Conservation (phyloP, 2,888 invertebrate genomes). For the Synergus itoensis region DNA sequence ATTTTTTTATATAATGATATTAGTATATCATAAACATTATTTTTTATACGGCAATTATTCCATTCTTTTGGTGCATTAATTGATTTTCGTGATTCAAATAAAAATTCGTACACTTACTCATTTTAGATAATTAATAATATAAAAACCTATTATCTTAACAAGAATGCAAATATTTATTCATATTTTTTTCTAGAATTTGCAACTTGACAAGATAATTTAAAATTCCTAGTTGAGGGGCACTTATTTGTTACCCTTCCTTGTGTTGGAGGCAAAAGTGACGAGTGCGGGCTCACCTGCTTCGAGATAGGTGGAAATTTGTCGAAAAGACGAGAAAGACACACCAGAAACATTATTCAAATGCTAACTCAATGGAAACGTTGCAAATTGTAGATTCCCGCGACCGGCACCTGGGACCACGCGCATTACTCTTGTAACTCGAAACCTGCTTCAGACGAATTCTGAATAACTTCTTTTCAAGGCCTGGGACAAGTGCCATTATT, state of each 20-base stretch:
- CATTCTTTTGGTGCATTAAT: neutral
- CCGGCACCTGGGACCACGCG: constrained; percentile 59
- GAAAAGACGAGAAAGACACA: constrained; percentile 49
- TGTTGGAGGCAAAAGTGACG: neutral
- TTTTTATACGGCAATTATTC: too few species aligned
- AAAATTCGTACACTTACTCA: too few species aligned
- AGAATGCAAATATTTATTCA: neutral
- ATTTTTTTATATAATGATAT: neutral
- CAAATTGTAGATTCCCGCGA: constrained; percentile 61
- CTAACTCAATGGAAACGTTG: constrained; percentile 59
- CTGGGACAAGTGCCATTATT: constrained; percentile 16
- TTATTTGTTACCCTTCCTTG: neutral
- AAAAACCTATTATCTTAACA: too few species aligned
- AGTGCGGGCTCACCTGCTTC: constrained; percentile 28
- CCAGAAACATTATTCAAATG: constrained; percentile 61
- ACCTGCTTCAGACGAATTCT: constrained; percentile 19
- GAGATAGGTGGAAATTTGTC: constrained; percentile 42
- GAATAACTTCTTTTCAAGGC: constrained; percentile 19
- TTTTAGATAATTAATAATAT: too few species aligned
- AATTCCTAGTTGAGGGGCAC: neutral
- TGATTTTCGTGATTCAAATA: neutral
- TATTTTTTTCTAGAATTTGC: neutral
- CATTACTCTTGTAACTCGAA: constrained; percentile 57
- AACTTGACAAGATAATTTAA: neutral
- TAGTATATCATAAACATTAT: neutral